phyloP scores from a whole-genome alignment of 2,797 vertebrate genomes.

The Rhabdophis nuchalis region DNA sequence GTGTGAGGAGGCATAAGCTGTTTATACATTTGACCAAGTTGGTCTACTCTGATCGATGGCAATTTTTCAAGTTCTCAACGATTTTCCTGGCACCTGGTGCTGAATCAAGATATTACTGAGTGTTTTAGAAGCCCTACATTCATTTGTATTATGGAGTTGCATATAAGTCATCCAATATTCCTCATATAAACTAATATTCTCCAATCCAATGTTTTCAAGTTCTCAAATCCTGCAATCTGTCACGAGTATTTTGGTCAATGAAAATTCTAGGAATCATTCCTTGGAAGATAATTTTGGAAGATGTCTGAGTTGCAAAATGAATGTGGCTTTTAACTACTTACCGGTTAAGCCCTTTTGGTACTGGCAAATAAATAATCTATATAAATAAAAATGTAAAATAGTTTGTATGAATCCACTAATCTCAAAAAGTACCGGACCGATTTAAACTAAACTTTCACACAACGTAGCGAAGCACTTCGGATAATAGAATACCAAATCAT shows the following conservation, averaged over 20 bases:
- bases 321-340: too few species aligned
- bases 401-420: too few species aligned
- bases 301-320: background rate
- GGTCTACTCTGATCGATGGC: background rate
- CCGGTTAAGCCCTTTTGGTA: background rate
- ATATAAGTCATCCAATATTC: too few species aligned
- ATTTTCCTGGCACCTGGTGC: background rate
- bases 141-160: too few species aligned
- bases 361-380: background rate
- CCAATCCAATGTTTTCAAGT: background rate
- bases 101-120: background rate
- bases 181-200: background rate
- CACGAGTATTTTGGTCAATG: background rate
- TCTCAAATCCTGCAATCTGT: background rate
- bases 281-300: background rate
- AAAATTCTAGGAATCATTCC: background rate
- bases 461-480: too few species aligned
- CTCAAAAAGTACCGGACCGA: too few species aligned
- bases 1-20: background rate
- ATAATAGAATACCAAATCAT: too few species aligned
- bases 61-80: too few species aligned
- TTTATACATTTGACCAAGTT: background rate
- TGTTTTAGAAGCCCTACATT: background rate
- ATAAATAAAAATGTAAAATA: too few species aligned
- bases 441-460: too few species aligned